Conservation (phyloP, 2,113 vertebrate genomes). For the Bothrops jararaca region DNA sequence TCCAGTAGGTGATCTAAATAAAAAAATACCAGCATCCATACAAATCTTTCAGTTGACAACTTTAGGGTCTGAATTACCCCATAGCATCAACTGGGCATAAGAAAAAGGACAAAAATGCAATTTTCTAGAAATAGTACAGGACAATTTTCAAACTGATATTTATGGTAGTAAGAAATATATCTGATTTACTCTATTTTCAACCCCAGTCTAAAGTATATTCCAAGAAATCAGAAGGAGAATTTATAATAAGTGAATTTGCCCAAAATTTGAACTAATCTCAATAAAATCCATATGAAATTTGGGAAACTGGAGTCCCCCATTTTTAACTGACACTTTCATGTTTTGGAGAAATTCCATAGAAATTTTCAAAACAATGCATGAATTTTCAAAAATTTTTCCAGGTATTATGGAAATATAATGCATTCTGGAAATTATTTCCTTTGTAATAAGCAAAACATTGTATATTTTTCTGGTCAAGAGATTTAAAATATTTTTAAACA, state of each 20-base stretch:
- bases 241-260: neutral
- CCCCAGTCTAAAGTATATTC: neutral
- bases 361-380: neutral
- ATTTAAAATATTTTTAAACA: neutral
- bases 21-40: too few species aligned
- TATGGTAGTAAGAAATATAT: neutral
- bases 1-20: neutral
- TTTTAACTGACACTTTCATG: neutral
- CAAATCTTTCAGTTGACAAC: too few species aligned
- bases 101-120: neutral
- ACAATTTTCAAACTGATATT: neutral
- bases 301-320: neutral
- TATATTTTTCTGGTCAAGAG: neutral
- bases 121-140: neutral
- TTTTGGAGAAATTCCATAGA: neutral
- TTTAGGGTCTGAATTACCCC: too few species aligned
- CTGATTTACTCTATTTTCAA: neutral
- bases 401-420: neutral
- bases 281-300: neutral
- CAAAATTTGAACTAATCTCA: neutral
- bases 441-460: neutral
- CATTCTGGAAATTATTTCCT: neutral
- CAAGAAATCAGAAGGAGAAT: neutral
- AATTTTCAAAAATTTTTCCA: neutral
- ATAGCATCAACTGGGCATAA: too few species aligned